Base-by-base conservation (phyloP, 1,140 invertebrate species). In the Brachionus plicatilis region DNA sequence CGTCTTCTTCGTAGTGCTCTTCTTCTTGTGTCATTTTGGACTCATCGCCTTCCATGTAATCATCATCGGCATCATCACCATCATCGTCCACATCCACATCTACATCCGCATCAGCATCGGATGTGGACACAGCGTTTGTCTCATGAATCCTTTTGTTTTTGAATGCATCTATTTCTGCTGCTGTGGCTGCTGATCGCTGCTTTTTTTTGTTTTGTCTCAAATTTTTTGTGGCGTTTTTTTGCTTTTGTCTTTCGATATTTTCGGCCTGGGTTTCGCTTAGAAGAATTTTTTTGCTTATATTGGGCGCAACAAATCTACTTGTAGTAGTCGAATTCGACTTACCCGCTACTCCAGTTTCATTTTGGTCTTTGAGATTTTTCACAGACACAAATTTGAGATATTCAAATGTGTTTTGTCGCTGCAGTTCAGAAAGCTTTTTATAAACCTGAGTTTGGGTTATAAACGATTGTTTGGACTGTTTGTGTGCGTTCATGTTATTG, bases 331-430 rank as follows among this genome's bases (percentile, higher is more conserved):
- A 75, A 45, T 76, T 76, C n/a, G 17, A 45, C 17, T 75, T 41
- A 1, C 8, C 7, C 14, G 43, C 8, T 37, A 6, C 33, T 37
- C 0, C 7, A 37, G 33, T 6, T 45, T 76, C 20, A 14, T 76
- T 76, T 27, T 47, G 20, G 27, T 76, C 45, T 76, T 76, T 76
- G 7, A 76, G 29, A 76, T 76, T 76, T 76, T 76, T 76, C 8
- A 76, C 72, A 5, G 72, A 50, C 12, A 76, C 72, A 50, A 76
- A 76, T 76, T 76, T 76, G 0, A 76, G 50, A 50, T 76, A 76
- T 53, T 76, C 72, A 24, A 76, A 76, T 50, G 72, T 76, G 50
- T 76, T 76, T 76, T 76, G 72, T 29, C 72, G 5, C 50, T 76
- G 72, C 12, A 50, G 24, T 76, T 76, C 72, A 9, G 72, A 76